Evolutionary conservation across 2,113 vertebrate species (phyloP).

Genomic region (Gymnogyps californianus): DNA sequence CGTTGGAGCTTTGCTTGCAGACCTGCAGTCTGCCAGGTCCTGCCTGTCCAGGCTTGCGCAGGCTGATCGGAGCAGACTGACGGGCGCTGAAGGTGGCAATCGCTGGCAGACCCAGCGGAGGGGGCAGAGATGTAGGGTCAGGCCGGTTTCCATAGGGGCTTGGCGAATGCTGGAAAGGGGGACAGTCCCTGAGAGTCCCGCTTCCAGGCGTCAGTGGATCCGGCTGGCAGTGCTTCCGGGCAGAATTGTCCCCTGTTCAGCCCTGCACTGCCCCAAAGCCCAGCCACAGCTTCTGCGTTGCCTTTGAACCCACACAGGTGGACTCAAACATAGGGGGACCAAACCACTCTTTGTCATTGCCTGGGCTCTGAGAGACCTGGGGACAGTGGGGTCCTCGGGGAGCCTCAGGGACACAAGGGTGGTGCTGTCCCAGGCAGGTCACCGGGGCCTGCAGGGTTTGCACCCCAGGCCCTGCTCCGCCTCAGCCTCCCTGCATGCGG

Average conservation of each 20-base stretch:
- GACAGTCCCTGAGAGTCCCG: rapidly evolving
- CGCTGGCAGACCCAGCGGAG: rapidly evolving
- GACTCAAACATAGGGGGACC: not conserved
- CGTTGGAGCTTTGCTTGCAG: not conserved
- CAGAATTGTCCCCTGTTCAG: not conserved
- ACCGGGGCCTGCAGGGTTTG: rapidly evolving
- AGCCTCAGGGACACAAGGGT: not conserved
- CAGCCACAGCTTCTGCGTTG: not conserved
- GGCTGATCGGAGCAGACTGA: not conserved
- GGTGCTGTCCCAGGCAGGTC: not conserved
- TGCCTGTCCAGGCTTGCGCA: not conserved
- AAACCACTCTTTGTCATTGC: not conserved
- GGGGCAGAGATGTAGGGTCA: not conserved
- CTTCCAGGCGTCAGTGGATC: not conserved
- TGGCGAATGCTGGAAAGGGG: not conserved
- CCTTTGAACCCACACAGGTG: not conserved
- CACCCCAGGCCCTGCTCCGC: rapidly evolving
- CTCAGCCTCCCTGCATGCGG: not conserved
- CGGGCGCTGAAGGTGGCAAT: not conserved
- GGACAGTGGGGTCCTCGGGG: not conserved
- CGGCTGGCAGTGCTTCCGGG: not conserved
- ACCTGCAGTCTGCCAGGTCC: not conserved
- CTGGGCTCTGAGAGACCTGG: not conserved
- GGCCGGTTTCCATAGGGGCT: not conserved
- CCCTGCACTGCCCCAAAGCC: not conserved